phyloP scores from a whole-genome alignment of 2,797 vertebrate species.

The Molossus molossus region DNA sequence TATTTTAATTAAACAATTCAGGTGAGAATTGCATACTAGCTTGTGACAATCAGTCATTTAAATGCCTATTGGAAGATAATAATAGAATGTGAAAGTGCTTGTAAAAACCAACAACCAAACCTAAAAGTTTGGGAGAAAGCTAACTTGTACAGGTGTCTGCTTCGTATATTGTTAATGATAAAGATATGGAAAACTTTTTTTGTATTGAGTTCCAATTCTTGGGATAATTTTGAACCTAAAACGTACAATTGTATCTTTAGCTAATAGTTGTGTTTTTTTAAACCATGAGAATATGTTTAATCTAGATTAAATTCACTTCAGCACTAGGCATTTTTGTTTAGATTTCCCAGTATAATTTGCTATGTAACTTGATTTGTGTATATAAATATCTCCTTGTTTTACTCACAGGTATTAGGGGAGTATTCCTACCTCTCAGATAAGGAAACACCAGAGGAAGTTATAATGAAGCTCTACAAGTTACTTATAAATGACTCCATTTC shows the following conservation, averaged over 20 bases:
- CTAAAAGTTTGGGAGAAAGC: conserved; percentile 53
- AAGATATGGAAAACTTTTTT: conserved; percentile 51
- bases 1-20: conserved; percentile 46
- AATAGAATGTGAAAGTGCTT: conserved; percentile 38
- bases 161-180: conserved; percentile 53
- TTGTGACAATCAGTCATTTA: conserved; percentile 23
- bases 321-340: conserved; percentile 28
- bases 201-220: conserved; percentile 56
- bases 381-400: conserved; percentile 76
- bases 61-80: conserved; percentile 55
- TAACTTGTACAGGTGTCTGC: conserved; percentile 24
- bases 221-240: conserved; percentile 60
- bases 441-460: conserved; percentile 89
- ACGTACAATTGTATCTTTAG: conserved; percentile 25
- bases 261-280: background rate
- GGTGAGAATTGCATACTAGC: conserved; percentile 8
- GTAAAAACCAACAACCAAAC: conserved; percentile 49
- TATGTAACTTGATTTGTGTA: background rate
- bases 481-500: conserved; percentile 91
- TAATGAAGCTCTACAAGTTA: conserved; percentile 91
- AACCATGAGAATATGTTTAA: conserved; percentile 46
- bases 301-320: conserved; percentile 54
- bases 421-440: conserved; percentile 93
- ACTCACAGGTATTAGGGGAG: conserved; percentile 95
- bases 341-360: conserved; percentile 3